Evolutionary conservation across 2,797 vertebrate genomes (phyloP).

Genomic region (Sebastes nivosus): DNA sequence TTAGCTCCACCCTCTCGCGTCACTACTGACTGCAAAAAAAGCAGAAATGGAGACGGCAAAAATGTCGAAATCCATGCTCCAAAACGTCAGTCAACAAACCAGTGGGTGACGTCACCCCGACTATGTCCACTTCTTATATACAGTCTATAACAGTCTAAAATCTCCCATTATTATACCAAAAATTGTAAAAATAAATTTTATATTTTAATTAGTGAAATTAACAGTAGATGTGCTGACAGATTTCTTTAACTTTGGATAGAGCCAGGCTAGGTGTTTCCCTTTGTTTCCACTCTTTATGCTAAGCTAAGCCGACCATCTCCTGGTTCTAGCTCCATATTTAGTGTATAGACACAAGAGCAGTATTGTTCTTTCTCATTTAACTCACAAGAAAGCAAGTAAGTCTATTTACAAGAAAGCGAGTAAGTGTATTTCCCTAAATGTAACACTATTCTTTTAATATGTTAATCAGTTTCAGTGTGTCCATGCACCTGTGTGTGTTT

Average conservation of each 20-base stretch:
- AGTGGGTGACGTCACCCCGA: rapidly evolving
- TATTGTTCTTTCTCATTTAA: background rate
- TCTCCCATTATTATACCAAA: background rate
- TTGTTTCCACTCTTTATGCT: no score
- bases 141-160: background rate
- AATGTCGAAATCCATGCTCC: no score
- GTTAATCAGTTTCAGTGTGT: background rate
- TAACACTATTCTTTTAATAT: background rate
- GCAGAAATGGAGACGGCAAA: no score
- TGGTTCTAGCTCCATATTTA: background rate
- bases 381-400: background rate
- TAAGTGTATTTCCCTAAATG: background rate
- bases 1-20: no score
- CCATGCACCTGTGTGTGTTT: background rate
- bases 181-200: background rate
- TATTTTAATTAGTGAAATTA: background rate
- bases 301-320: no score
- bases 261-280: no score
- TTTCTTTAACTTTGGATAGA: background rate
- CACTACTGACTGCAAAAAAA: no score
- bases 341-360: background rate
- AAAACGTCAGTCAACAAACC: no score
- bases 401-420: background rate
- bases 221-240: background rate
- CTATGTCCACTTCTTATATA: no score